Conservation (phyloP, 2,113 vertebrate species). For the Mohoua ochrocephala region DNA sequence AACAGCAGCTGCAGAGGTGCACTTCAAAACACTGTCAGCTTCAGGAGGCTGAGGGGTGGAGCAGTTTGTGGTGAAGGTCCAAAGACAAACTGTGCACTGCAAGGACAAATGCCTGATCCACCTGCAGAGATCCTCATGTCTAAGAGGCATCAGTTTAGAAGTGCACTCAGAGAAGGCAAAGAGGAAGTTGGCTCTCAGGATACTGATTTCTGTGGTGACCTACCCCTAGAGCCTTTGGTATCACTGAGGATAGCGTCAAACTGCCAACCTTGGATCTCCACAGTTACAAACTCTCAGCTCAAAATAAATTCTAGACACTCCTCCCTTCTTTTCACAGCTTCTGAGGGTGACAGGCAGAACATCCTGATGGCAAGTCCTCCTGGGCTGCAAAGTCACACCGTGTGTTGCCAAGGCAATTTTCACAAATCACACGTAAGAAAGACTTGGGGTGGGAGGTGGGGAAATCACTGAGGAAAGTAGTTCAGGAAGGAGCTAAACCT, state of each 20-base stretch:
- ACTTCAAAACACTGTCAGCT: background rate
- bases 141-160: background rate
- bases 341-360: background rate
- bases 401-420: background rate
- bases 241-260: background rate
- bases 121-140: background rate
- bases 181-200: background rate
- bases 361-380: background rate
- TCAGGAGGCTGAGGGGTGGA: background rate
- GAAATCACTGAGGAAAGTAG: background rate
- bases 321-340: background rate
- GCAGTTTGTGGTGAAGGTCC: background rate
- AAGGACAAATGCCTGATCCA: background rate
- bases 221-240: background rate
- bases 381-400: background rate
- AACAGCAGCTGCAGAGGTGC: background rate
- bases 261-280: background rate
- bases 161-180: background rate
- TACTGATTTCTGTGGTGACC: background rate
- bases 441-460: background rate
- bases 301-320: background rate
- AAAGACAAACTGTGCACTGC: background rate
- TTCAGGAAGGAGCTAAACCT: background rate
- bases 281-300: background rate
- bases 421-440: background rate